Conservation (phyloP, 1,140 invertebrate species). For the Acyrthosiphon pisum region DNA sequence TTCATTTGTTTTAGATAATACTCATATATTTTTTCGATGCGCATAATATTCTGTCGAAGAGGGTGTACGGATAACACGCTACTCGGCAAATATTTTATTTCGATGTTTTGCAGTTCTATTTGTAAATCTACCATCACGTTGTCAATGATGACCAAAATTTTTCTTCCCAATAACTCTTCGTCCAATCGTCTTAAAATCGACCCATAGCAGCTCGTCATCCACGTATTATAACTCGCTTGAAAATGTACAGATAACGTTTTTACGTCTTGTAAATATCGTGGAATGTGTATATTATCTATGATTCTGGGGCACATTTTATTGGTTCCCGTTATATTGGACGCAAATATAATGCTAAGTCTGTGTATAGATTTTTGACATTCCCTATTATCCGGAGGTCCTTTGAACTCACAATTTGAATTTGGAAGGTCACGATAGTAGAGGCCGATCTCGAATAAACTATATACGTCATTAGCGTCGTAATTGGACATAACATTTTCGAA, state of each 20-base stretch:
- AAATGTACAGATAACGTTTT: neutral
- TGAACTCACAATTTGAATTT: conserved; percentile 1
- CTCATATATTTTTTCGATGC: neutral
- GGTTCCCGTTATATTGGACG: neutral
- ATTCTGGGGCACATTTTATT: neutral
- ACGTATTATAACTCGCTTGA: neutral
- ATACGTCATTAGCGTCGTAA: neutral
- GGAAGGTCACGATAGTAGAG: neutral
- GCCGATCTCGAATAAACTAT: neutral
- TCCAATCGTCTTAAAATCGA: neutral
- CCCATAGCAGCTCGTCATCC: neutral
- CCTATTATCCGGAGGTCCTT: neutral
- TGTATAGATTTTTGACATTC: neutral
- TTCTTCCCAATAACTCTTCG: neutral
- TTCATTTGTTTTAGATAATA: neutral
- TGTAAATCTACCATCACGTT: neutral
- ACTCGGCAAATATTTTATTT: neutral
- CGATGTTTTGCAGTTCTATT: neutral
- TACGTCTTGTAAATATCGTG: neutral
- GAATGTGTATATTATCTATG: neutral
- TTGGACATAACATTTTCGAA: neutral
- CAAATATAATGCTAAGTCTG: neutral
- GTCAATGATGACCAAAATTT: neutral
- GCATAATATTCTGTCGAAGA: neutral
- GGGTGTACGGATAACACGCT: neutral